Evolutionary conservation across 1,140 invertebrate genomes (phyloP).

Genomic region (Drosophila subpulchrella): DNA sequence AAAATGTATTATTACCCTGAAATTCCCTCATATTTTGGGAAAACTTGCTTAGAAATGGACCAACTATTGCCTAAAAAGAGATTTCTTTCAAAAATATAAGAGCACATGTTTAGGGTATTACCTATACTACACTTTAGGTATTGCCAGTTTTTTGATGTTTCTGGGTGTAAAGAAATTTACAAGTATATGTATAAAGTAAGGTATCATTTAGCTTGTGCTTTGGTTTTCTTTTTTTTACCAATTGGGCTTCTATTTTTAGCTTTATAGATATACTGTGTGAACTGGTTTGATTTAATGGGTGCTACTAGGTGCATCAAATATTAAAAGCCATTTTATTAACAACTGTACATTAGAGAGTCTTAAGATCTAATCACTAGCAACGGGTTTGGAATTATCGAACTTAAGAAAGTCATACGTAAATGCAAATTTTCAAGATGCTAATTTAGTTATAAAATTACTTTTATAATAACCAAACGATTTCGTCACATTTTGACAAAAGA

Average conservation of each 20-base stretch:
- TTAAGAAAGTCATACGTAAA: background rate
- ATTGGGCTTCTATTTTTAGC: background rate
- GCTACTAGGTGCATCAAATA: background rate
- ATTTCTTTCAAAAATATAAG: too few species aligned
- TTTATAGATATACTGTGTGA: background rate
- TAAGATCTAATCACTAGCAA: background rate
- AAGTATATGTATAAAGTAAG: background rate
- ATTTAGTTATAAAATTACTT: background rate
- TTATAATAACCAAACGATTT: background rate
- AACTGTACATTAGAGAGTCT: background rate
- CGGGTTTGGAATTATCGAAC: constrained; percentile 4
- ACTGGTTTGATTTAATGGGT: constrained; percentile 6
- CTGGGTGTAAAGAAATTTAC: background rate
- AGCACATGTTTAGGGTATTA: too few species aligned
- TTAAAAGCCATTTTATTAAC: background rate
- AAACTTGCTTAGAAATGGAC: too few species aligned
- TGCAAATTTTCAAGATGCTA: background rate
- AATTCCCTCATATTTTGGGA: too few species aligned
- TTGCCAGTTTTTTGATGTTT: too few species aligned
- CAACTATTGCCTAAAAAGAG: too few species aligned
- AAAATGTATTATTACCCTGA: too few species aligned
- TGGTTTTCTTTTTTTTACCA: background rate
- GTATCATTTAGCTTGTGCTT: background rate
- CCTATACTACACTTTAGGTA: too few species aligned
- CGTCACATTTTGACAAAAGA: constrained; percentile 1